These are phyloP conservation scores for Periophthalmodon schlosseri DNA, from an alignment of 2,113 vertebrate species.

Conservation along the genomic window DNA sequence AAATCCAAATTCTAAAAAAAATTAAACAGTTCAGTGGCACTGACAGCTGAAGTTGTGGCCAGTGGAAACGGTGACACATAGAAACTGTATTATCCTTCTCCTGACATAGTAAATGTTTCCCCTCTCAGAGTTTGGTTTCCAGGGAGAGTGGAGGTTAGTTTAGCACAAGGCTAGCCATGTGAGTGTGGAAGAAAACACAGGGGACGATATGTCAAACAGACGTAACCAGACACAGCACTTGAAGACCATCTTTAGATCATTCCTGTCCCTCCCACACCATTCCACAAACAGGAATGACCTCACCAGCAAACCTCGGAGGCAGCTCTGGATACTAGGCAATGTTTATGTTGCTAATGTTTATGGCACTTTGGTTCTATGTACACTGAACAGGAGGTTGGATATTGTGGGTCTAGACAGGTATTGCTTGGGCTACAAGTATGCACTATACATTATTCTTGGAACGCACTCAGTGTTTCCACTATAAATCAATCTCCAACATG, in stretches of 20 bases:
- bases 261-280: neutral
- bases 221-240: slow-evolving; percentile 47
- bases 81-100: neutral
- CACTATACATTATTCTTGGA: neutral
- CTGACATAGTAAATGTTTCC: slow-evolving; percentile 2
- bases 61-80: slow-evolving; percentile 4
- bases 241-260: slow-evolving; percentile 27
- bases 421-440: neutral
- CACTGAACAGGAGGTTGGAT: neutral
- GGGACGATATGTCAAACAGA: slow-evolving; percentile 49
- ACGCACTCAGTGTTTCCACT: neutral
- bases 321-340: slow-evolving; percentile 1
- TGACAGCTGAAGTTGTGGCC: neutral
- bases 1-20: neutral
- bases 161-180: slow-evolving; percentile 18
- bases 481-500: neutral
- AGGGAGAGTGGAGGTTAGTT: neutral
- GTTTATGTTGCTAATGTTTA: neutral
- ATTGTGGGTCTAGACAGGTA: neutral
- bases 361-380: neutral
- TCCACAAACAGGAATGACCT: slow-evolving; percentile 19
- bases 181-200: slow-evolving; percentile 43
- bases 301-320: slow-evolving; percentile 7
- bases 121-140: slow-evolving; percentile 2
- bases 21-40: neutral